Evolutionary conservation across 2,797 vertebrate species (phyloP).

Genomic region (Fratercula arctica): DNA sequence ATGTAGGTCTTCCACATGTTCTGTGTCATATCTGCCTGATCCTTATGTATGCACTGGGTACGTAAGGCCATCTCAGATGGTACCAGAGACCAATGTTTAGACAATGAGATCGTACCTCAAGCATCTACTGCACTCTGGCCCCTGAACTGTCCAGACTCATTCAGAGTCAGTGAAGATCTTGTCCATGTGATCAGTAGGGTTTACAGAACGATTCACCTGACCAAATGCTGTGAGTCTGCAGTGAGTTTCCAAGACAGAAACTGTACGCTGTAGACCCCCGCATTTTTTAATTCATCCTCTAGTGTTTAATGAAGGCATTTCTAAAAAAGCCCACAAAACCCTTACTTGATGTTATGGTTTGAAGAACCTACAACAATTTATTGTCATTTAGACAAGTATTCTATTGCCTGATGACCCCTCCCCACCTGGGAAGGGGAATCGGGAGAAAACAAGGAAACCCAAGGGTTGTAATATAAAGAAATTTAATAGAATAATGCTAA

Average conservation of each 20-base stretch:
- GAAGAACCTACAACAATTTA: neutral
- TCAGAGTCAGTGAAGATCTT: neutral
- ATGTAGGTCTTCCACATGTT: neutral
- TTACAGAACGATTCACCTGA: neutral
- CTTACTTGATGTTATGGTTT: neutral
- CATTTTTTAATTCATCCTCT: neutral
- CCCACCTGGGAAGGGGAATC: neutral
- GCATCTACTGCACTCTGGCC: neutral
- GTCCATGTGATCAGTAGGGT: neutral
- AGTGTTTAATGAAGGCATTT: neutral
- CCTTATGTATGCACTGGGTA: neutral
- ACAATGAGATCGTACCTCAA: neutral
- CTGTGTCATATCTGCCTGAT: neutral
- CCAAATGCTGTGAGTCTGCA: neutral
- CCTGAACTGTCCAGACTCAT: neutral
- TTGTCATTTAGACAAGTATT: neutral
- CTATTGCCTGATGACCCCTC: neutral
- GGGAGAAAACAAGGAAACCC: neutral
- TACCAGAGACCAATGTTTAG: neutral
- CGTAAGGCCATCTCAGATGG: neutral
- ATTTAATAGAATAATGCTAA: neutral
- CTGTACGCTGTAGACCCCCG: rapidly evolving
- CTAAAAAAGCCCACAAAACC: rapidly evolving
- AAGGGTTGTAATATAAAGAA: neutral
- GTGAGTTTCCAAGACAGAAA: neutral